Percentiles rank a stretch among this genome's conserved stretches.
Evolutionary conservation across 2,113 vertebrate genomes (phyloP).

Genomic region (Syngnathus typhle): DNA sequence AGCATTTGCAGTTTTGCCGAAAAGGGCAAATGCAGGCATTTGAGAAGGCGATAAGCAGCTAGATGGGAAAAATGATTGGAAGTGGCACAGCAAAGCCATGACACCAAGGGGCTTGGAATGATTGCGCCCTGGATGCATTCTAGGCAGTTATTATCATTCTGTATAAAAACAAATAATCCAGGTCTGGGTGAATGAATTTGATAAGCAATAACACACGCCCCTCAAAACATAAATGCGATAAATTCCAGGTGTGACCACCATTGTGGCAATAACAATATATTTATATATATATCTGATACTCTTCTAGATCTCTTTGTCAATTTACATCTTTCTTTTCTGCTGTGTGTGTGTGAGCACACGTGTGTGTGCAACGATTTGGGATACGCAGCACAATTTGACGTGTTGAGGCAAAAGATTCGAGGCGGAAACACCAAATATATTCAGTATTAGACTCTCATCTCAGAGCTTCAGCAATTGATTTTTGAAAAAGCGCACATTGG

Average conservation of each 20-base stretch:
- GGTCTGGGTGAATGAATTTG: slow-evolving; percentile 52
- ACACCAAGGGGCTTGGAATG: slow-evolving; percentile 27
- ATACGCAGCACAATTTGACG: slow-evolving; percentile 66
- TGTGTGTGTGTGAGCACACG: not conserved
- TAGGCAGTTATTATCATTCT: slow-evolving; percentile 52
- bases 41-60: slow-evolving; percentile 42
- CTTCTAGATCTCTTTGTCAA: slow-evolving; percentile 40
- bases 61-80: slow-evolving; percentile 37
- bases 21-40: slow-evolving; percentile 24
- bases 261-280: slow-evolving; percentile 26
- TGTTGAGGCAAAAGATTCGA: slow-evolving; percentile 69
- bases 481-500: slow-evolving; percentile 51
- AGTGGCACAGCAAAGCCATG: slow-evolving; percentile 26
- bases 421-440: slow-evolving; percentile 61
- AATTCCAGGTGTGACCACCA: slow-evolving; percentile 29
- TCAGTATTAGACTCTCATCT: slow-evolving; percentile 66
- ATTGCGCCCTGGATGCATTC: slow-evolving; percentile 40
- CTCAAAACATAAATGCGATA: slow-evolving; percentile 35
- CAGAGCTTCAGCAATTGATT: slow-evolving; percentile 67
- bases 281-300: slow-evolving; percentile 63
- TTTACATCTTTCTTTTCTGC: slow-evolving; percentile 39
- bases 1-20: slow-evolving; percentile 36
- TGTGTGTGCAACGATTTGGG: slow-evolving; percentile 48
- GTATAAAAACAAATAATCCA: slow-evolving; percentile 49
- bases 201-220: slow-evolving; percentile 39